Evolutionary conservation across 2,113 vertebrate genomes (phyloP).

Genomic region (Eonycteris spelaea): DNA sequence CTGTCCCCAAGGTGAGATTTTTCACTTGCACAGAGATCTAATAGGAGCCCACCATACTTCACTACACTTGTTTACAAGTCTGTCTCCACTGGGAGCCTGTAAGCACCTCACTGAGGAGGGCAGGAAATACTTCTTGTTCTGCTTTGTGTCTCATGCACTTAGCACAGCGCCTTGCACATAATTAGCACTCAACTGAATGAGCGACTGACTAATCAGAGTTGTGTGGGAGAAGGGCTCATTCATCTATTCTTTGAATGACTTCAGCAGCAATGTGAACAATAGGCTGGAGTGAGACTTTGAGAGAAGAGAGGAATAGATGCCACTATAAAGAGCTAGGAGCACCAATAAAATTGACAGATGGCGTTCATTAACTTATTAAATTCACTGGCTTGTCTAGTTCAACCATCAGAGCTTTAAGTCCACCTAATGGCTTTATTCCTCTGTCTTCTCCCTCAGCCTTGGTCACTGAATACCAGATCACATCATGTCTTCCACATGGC

Average conservation of each 20-base stretch:
- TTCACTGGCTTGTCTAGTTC: conserved; percentile 11
- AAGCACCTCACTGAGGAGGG: not conserved
- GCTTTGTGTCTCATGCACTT: conserved; percentile 39
- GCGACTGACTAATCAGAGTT: conserved; percentile 25
- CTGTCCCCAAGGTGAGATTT: not conserved
- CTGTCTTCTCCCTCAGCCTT: not conserved
- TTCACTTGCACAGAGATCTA: not conserved
- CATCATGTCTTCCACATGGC: not conserved
- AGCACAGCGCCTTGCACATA: not conserved
- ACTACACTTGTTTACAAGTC: not conserved
- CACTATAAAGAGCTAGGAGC: not conserved
- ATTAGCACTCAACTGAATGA: conserved; percentile 51
- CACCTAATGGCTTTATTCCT: conserved; percentile 18
- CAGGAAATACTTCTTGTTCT: conserved; percentile 1
- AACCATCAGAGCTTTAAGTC: not conserved
- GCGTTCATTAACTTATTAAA: conserved; percentile 31
- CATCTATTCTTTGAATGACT: conserved; percentile 28
- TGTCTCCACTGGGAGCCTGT: not conserved
- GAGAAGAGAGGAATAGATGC: conserved; percentile 18
- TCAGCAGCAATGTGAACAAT: not conserved
- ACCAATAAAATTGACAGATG: not conserved
- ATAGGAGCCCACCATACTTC: not conserved
- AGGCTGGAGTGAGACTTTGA: not conserved
- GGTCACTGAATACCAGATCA: conserved; percentile 33
- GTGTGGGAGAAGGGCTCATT: conserved; percentile 25